Conservation (phyloP, 2,113 vertebrate species). For the Patagioenas fasciata region DNA sequence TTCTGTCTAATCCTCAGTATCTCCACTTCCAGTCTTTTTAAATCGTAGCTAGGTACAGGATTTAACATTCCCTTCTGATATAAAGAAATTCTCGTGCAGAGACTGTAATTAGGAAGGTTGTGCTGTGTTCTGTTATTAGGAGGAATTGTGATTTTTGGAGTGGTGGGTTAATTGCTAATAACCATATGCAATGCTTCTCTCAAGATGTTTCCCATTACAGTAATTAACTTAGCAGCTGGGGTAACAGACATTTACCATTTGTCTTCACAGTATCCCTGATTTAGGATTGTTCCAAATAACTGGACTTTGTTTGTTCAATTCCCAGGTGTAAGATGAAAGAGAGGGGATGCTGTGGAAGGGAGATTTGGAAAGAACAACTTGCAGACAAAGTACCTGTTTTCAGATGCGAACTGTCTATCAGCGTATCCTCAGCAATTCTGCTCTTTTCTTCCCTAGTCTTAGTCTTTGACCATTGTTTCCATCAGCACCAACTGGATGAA, state of each 20-base stretch:
- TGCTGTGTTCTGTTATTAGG: conserved; percentile 76
- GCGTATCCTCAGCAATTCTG: neutral
- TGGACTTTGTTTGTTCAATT: conserved; percentile 45
- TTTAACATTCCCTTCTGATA: conserved; percentile 60
- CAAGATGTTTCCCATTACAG: conserved; percentile 81
- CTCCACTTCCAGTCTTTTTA: conserved; percentile 42
- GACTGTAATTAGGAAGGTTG: conserved; percentile 70
- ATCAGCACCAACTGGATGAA: neutral
- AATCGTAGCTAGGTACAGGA: conserved; percentile 53
- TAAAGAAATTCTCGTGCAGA: conserved; percentile 39
- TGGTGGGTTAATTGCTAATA: conserved; percentile 83
- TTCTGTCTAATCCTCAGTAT: conserved; percentile 3
- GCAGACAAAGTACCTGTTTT: neutral
- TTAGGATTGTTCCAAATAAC: conserved; percentile 55
- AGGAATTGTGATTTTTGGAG: conserved; percentile 76
- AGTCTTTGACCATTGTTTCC: neutral
- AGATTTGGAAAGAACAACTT: neutral
- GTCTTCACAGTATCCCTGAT: conserved; percentile 73
- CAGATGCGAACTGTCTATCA: neutral
- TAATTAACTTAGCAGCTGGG: conserved; percentile 83
- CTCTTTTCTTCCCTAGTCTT: neutral
- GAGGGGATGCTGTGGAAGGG: neutral
- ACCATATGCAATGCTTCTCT: conserved; percentile 78
- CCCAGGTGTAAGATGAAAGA: conserved; percentile 22
- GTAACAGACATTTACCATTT: conserved; percentile 79